phyloP scores from a whole-genome alignment of 2,888 invertebrate genomes.

The Oxyteleia sp. region DNA sequence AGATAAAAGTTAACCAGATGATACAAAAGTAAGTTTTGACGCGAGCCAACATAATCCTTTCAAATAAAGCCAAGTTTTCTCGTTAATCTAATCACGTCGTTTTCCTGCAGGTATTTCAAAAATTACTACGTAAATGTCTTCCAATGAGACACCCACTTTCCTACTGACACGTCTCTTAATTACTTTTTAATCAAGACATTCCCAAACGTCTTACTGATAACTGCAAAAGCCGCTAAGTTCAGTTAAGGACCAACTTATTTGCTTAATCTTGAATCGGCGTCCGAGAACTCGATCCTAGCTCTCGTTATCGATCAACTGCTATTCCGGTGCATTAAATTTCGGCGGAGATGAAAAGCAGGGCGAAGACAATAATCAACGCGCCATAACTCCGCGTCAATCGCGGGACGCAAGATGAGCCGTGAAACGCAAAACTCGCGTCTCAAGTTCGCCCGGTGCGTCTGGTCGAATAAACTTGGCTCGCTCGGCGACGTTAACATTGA shows the following conservation, averaged over 20 bases:
- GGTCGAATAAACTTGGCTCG: constrained; percentile 65
- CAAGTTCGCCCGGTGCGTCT: constrained; percentile 48
- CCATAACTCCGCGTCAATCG: constrained; percentile 47
- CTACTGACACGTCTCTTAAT: neutral
- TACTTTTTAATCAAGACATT: neutral
- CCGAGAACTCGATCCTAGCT: too few relatives aligned
- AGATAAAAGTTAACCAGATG: neutral
- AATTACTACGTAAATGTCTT: neutral
- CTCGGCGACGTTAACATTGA: constrained; percentile 67
- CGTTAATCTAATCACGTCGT: neutral
- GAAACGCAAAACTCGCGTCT: constrained; percentile 55
- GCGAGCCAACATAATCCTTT: neutral
- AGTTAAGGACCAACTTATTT: neutral
- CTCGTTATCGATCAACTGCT: too few relatives aligned
- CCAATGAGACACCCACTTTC: neutral
- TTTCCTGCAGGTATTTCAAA: neutral
- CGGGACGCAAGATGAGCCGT: constrained; percentile 40
- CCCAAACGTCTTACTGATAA: neutral
- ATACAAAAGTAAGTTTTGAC: neutral
- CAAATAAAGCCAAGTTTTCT: neutral
- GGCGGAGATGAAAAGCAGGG: neutral
- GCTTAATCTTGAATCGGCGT: neutral
- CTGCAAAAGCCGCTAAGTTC: neutral
- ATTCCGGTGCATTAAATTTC: neutral
- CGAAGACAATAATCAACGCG: constrained; percentile 34